Evolutionary conservation across 1,140 invertebrate species (phyloP), one percentile per base, ranked within the genome.

Genomic region (Dreissena polymorpha): DNA sequence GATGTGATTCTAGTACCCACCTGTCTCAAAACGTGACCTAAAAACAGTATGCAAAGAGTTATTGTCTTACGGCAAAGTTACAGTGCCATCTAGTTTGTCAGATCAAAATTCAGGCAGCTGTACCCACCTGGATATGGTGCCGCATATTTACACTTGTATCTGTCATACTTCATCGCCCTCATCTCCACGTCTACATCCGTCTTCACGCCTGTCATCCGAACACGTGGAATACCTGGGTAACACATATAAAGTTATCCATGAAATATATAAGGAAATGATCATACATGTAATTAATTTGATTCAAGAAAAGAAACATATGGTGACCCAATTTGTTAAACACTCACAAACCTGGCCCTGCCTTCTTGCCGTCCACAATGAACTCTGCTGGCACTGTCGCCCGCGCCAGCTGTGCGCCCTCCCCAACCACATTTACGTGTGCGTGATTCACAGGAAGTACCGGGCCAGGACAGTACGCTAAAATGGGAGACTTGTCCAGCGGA

Each of bases 281-380:
- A 39, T 39, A 39, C 39, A 39, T 39, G 8, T 8, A 39, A 39
- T 39, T 39, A 39, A 39, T 39, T 39, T 39, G 8, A 39, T 39
- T 39, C 8, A 39, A 39, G 3, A 39, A 2, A 39, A 39, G 39
- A 5, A 39, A 39, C 39, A 39, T 39, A 39, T 39, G 39, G 39
- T 8, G 39, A 39, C 39, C 39, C 39, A 39, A 8, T 39, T 39
- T 39, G 39, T 39, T 39, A 39, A 39, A 39, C 39, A 39, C 39
- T 60, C 2, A 60, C 12, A 60, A 94, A 74, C 93, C 93, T 75
- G 88, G 88, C 21, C 92, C 92, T 63, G 92, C 92, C 50, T 97
- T 96, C 51, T 96, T 97, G 5, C 97, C 98, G 93, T 99, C 98
- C 79, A 99, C 97, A 21, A 97, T 97, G 91, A 99, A 99, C 89